Conservation (phyloP, 2,113 vertebrate genomes). For the Pterocles burchelli region DNA sequence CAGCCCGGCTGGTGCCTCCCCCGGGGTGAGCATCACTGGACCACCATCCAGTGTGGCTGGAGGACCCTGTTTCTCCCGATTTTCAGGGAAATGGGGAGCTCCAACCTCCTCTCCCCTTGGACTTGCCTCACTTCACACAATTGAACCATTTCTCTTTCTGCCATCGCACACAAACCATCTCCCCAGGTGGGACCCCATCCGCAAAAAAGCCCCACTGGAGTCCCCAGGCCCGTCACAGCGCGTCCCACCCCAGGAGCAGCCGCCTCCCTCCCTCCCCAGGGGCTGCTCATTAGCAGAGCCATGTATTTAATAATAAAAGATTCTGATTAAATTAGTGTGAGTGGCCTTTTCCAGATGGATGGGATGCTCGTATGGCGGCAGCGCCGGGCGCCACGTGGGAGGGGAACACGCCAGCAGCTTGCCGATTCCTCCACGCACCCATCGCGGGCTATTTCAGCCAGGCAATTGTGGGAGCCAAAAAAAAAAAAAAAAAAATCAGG, state of each 20-base stretch:
- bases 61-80: fast-evolving
- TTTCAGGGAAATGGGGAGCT: background rate
- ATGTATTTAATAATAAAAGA: background rate
- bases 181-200: fast-evolving
- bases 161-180: fast-evolving
- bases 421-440: background rate
- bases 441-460: background rate
- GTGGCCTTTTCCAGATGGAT: slow-evolving; percentile 25
- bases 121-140: fast-evolving
- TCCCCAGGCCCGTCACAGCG: fast-evolving
- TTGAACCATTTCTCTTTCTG: background rate
- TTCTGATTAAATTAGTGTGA: background rate
- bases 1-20: background rate
- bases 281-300: background rate
- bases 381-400: fast-evolving
- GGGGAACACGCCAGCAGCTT: background rate
- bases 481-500: background rate
- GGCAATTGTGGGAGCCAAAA: background rate
- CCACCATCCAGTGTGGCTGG: background rate
- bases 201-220: fast-evolving
- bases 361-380: background rate
- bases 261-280: fast-evolving
- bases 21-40: fast-evolving
- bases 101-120: background rate
- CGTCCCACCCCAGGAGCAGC: background rate